Base-by-base conservation (phyloP, 2,113 vertebrate species). In the Neofelis nebulosa region DNA sequence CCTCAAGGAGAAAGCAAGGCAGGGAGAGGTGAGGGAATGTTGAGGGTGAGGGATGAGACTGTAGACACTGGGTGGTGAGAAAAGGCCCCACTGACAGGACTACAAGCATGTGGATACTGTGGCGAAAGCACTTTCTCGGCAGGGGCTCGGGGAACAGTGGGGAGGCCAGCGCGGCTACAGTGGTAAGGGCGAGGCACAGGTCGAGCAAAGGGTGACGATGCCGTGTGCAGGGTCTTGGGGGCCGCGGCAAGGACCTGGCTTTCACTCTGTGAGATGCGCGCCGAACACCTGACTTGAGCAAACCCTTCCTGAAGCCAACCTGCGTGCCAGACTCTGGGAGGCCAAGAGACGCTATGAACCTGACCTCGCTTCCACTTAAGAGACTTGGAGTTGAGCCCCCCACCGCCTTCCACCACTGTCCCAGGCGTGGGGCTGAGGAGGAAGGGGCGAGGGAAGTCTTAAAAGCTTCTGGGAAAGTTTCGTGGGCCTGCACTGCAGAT, bases 21-120 rank as follows among this genome's bases (percentile, higher is more conserved):
- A 71, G 27, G 50, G 29, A 63, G 27, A 41, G 29, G 25, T 1
- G 9, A 68, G 48, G 91, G 48, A 25, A 50, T 2, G 65, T 52
- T 23, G 4, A 16, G 14, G 18, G 8, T 71, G 12, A 55, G 90
- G 36, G 11, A 55, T 7, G 21, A 68, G 3, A n/a, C 0, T n/a
- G 76, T 4, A 50, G 33, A 11, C 1, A 23, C 29, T 18, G 13
- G 9, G 12, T 18, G 10, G 27, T 33, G 38, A 36, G 33, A 21
- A 57, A 31, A 27, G 66, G 57, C 14, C 82, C 66, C 50, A 21
- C 21, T 1, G 16, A 52, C 73, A 9, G 33, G 48, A 52, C 61
- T n/a, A 2, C 21, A 36, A 1, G 16, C 25, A 18, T 0, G 12
- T 3, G 19, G 84, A 12, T 3, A 7, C 7, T 1, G 5, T 52